Base-by-base conservation (phyloP, 2,797 vertebrate species). In the Mormyrus proboscirostris region DNA sequence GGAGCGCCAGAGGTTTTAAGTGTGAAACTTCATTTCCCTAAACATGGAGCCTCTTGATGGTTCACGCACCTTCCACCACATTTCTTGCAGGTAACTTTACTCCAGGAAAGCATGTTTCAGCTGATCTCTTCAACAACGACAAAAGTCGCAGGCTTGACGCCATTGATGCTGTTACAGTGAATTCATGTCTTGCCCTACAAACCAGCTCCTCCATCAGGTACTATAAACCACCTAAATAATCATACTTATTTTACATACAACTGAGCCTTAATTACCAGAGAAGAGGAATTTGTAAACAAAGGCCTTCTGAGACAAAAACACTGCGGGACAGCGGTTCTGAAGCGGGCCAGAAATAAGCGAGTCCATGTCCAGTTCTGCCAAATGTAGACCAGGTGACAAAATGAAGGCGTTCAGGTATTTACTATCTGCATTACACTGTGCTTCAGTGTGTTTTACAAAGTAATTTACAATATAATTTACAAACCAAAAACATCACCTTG, bases 201-300 rank as follows among this genome's bases (percentile, higher is more conserved):
- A 82, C 41, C 91, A 89, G 88, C 90, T 92, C 47, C 91, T 90
- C 59, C 89, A 85, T 82, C 22, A 19, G 6, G 5, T 88, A 92
- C 91, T 91, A 89, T 89, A 92, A 94, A 93, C 94, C 95, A 93
- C 95, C 94, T 95, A 96, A 96, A 95, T 94, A 95, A 93, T 91
- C 25, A 0, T 91, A 92, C 93, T 94, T 92, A 92, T 96, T 95
- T 95, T 95, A 94, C 95, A 94, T 94, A 93, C 94, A 95, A 94
- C 94, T 92, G 92, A 94, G 93, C 91, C 92, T 93, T 94, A 96
- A 95, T 95, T 94, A 94, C 92, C 87, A 87, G 93, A 93, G 94
- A 94, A 92, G 92, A 90, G 90, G 91, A 86, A 93, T 93, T 94
- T 93, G 93, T 95, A 93, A 94, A 95, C 93, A 94, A 94, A 94